Evolutionary conservation across 2,888 invertebrate genomes (phyloP), one percentile per base, ranked within the genome.

Genomic region (Amphimallon solstitiale): DNA sequence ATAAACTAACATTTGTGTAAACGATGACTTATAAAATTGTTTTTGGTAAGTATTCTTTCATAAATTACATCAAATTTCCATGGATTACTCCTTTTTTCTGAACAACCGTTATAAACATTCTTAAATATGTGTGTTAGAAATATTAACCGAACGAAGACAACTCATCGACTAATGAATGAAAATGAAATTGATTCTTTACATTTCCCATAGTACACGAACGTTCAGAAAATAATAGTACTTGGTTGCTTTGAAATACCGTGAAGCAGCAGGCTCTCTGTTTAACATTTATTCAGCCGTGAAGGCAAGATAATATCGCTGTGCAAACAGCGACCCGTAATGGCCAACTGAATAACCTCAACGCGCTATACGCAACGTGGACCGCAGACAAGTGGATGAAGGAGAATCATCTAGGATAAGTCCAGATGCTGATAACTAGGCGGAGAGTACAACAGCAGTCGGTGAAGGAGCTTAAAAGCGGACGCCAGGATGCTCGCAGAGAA

Each of bases 271-370:
- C 54, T 65, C 56, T 62, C 62, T 62, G 65, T 65, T 62, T 63
- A 65, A 65, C 65, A 65, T 65, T 68, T 68, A 65, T 68, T 63
- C 65, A 65, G 29, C 65, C 48, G 59, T 68, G 59, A 51, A 65
- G 54, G 45, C 56, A 46, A 45, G 66, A 68, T 68, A 67, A 67
- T 65, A 60, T 63, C 49, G 40, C 63, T 59, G 37, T 37, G 56
- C 62, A 69, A 68, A 69, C 66, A 69, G 40, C 63, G 45, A 45
- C 61, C 60, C 45, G 63, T 65, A 66, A 61, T 64, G 64, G 64
- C 45, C 34, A 29, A 60, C 54, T 52, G 67, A 66, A 48, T 63
- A 60, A 68, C 70, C 72, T 69, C 68, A 70, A 67, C 70, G 69
- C 70, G 59, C 29, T 29, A n/a, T 69, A 70, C 66, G 67, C 69